Percentiles rank a stretch among this genome's conserved stretches.
phyloP scores from a whole-genome alignment of 2,888 invertebrate species.

The Acleris laterana region DNA sequence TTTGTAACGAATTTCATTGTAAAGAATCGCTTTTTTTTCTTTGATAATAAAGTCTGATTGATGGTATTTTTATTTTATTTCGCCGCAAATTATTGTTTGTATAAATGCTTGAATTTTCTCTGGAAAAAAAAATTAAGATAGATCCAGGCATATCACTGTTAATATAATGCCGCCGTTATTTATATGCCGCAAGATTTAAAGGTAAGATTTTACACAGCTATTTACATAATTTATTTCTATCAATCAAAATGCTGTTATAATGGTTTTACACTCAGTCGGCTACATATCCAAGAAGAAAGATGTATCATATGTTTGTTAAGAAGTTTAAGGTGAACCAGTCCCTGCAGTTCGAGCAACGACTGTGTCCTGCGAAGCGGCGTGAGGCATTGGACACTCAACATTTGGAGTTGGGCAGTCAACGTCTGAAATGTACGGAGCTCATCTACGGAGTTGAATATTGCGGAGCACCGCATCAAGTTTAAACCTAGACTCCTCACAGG shows the following conservation, averaged over 20 bases:
- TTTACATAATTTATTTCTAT: background rate
- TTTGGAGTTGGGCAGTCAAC: too few species aligned
- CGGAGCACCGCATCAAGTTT: too few species aligned
- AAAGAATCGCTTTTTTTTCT: slow-evolving; percentile 20
- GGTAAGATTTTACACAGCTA: background rate
- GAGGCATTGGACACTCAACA: too few species aligned
- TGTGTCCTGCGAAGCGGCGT: slow-evolving; percentile 2
- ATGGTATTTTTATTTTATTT: background rate
- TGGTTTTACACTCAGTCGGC: slow-evolving; percentile 10
- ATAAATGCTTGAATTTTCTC: background rate
- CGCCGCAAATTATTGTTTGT: background rate
- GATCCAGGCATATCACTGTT: too few species aligned
- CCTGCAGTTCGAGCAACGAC: background rate
- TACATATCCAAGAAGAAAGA: too few species aligned
- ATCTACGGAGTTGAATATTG: too few species aligned
- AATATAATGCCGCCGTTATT: too few species aligned
- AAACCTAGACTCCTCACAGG: too few species aligned
- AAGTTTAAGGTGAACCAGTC: slow-evolving; percentile 24
- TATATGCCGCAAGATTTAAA: background rate
- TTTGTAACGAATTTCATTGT: slow-evolving; percentile 22
- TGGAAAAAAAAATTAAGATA: too few species aligned
- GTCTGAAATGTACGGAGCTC: too few species aligned
- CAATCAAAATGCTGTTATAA: background rate
- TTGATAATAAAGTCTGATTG: slow-evolving; percentile 17
- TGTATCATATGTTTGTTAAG: slow-evolving; percentile 27